These are phyloP conservation scores for Acipenser ruthenus DNA, from an alignment of 2,797 vertebrate genomes.

Conservation along the genomic window DNA sequence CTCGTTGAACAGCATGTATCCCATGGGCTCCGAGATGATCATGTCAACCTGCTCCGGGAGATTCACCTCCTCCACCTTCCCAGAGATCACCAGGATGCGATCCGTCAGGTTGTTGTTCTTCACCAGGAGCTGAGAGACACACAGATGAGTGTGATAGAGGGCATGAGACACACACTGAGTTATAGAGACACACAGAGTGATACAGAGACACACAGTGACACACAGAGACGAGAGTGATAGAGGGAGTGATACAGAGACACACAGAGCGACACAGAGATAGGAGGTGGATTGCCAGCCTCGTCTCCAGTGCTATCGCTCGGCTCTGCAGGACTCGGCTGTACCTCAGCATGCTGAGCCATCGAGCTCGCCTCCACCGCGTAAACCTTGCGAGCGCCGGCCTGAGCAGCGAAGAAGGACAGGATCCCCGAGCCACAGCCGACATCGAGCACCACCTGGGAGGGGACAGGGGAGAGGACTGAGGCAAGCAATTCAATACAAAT, in stretches of 20 bases:
- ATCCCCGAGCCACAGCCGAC: slow-evolving; percentile 94
- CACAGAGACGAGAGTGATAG: too few species aligned
- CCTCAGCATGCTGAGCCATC: slow-evolving; percentile 95
- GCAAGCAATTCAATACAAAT: not conserved
- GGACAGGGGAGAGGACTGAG: not conserved
- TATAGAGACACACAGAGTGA: not conserved
- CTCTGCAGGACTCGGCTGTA: slow-evolving; percentile 23
- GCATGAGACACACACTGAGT: too few species aligned
- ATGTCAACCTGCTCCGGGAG: slow-evolving; percentile 92
- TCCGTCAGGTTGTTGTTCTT: slow-evolving; percentile 90
- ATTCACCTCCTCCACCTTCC: slow-evolving; percentile 89
- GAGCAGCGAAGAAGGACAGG: slow-evolving; percentile 89
- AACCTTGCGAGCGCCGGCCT: slow-evolving; percentile 89
- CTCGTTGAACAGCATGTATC: slow-evolving; percentile 97
- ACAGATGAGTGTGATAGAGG: not conserved
- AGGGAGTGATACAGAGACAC: too few species aligned
- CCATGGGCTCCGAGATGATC: slow-evolving; percentile 96
- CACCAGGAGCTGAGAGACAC: slow-evolving; percentile 69
- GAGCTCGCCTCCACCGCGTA: slow-evolving; percentile 94
- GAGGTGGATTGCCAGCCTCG: not conserved
- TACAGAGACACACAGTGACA: not conserved
- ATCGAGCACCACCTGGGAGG: slow-evolving; percentile 78
- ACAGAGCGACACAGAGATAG: not conserved
- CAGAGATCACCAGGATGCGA: slow-evolving; percentile 83
- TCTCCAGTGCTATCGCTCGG: too few species aligned